Evolutionary conservation across 2,888 invertebrate genomes (phyloP), one percentile per base, ranked within the genome.

Genomic region (Antheraea yamamai): DNA sequence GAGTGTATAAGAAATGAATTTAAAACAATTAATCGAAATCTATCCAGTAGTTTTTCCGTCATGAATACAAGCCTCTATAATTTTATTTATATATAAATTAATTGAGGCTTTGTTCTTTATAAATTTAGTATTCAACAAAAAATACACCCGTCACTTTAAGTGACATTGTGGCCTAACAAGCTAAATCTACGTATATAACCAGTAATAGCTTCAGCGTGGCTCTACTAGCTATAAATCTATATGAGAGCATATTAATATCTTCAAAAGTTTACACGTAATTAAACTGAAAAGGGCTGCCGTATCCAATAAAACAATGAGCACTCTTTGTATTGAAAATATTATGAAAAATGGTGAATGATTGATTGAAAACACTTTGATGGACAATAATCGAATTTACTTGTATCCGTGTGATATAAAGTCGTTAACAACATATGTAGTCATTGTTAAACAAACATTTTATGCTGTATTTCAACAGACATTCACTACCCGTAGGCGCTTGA

Each of bases 321-420:
- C 10, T 26, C 26, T 64, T 23, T 26, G 64, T 64, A 26, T 23
- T 26, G 26, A 64, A 66, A 66, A 61, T n/a, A n/a, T 3, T 61
- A n/a, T n/a, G 1, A n/a, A 58, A n/a, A 23, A 61, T 61, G 61
- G n/a, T 2, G 12, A 30, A 66, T 66, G 26, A 66, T 66, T 3
- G 12, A 61, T 61, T 10, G 8, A 61, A 61, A n/a, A 61, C 12
- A 23, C 8, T 61, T 61, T 66, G 18, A 66, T 66, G 30, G 64
- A 12, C 16, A 30, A 66, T 66, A 26, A 66, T 66, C 64, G 30
- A 66, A 66, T 66, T 66, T 4, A 66, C 64, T 66, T 26, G 64
- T 66, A 66, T 66, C 64, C 64, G 26, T 66, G 30, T 26, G 64
- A 23, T 64, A 64, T 64, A 26, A 64, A 64, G 64, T 14, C 64